These are phyloP conservation scores for Brenthis hecate DNA, from an alignment of 2,888 invertebrate genomes.

Conservation along the genomic window DNA sequence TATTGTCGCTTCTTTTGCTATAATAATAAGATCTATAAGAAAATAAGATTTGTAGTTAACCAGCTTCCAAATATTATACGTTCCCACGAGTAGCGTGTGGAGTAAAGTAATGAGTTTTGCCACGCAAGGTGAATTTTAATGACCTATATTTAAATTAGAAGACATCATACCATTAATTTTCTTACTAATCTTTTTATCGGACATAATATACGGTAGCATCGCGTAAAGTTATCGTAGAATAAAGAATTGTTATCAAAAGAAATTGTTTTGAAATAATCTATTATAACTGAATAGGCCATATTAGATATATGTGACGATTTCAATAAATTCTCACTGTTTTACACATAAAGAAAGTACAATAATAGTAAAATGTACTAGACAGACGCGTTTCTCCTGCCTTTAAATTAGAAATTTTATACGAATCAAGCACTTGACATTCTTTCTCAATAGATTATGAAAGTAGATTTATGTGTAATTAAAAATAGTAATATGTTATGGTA, in stretches of 20 bases:
- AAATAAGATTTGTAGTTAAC: neutral
- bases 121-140: slow-evolving; percentile 44
- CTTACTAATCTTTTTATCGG: slow-evolving; percentile 24
- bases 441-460: too few relatives aligned
- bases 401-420: too few relatives aligned
- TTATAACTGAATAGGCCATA: too few relatives aligned
- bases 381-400: too few relatives aligned
- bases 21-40: neutral
- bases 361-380: too few relatives aligned
- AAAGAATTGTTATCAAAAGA: neutral
- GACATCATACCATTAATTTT: slow-evolving; percentile 26
- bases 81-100: slow-evolving; percentile 59
- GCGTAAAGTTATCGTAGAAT: neutral
- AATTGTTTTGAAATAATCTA: too few relatives aligned
- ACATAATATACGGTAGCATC: slow-evolving; percentile 10
- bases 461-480: too few relatives aligned
- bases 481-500: too few relatives aligned
- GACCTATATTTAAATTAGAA: slow-evolving; percentile 31
- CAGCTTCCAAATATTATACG: slow-evolving; percentile 38
- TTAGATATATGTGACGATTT: too few relatives aligned
- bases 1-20: neutral
- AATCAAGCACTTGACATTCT: too few relatives aligned
- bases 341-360: too few relatives aligned
- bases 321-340: too few relatives aligned
- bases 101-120: slow-evolving; percentile 40